A percentile compares a stretch with the other conserved stretches of the same genome.
Conservation (phyloP, 1,140 invertebrate species). For the Aphelinus atriplicis region DNA sequence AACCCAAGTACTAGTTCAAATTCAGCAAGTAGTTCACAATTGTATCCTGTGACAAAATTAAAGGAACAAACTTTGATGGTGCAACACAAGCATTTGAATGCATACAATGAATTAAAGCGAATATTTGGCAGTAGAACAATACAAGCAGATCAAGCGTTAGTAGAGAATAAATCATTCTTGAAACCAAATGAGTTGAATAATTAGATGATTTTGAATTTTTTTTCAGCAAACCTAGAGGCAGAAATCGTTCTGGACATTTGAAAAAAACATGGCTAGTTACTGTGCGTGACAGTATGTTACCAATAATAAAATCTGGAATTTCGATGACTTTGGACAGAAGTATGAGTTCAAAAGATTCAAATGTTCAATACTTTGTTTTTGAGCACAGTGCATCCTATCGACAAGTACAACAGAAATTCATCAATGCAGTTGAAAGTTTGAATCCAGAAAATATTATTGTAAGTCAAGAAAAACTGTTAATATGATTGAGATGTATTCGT, state of each 20-base stretch:
- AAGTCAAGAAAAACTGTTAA: background rate
- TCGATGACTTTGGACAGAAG: conserved; percentile 76
- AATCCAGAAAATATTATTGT: conserved; percentile 32
- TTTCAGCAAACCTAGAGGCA: conserved; percentile 69
- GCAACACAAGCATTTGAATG: conserved; percentile 81
- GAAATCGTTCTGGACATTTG: conserved; percentile 66
- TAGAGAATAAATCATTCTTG: conserved; percentile 11
- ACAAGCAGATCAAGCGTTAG: conserved; percentile 73
- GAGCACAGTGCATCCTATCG: conserved; percentile 84
- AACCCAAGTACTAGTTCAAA: conserved; percentile 52
- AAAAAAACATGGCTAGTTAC: conserved; percentile 75
- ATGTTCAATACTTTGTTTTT: conserved; percentile 78
- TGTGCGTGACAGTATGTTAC: conserved; percentile 75
- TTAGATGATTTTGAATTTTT: background rate
- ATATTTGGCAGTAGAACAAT: conserved; percentile 87
- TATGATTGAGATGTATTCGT: too few species aligned
- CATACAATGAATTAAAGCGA: conserved; percentile 83
- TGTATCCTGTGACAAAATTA: conserved; percentile 46
- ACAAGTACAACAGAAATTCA: conserved; percentile 78
- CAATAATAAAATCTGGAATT: conserved; percentile 75
- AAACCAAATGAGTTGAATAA: background rate
- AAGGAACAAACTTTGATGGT: conserved; percentile 70
- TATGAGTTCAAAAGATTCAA: conserved; percentile 49
- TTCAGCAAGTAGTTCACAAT: conserved; percentile 48
- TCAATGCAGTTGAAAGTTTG: conserved; percentile 79